Base-by-base conservation (phyloP, 2,888 invertebrate species). In the Trichogramma evanescens region DNA sequence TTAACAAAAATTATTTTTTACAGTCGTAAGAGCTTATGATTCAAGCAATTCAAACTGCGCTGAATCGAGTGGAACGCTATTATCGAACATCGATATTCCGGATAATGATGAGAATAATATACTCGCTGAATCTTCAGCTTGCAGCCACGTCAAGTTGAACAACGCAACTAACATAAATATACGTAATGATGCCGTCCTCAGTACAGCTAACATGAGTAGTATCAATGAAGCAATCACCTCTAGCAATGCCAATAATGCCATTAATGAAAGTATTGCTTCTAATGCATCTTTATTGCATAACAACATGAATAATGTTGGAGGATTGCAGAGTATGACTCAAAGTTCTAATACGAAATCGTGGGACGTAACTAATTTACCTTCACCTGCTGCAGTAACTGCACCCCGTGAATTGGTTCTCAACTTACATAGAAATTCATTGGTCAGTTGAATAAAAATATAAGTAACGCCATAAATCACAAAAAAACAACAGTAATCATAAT, bases 81-180 rank as follows among this genome's bases (percentile, higher is more conserved):
- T 26, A 26, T 26, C 26, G 2, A 26, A 26, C 26, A 26, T 26
- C 3, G 26, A 26, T 26, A 26, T 26, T 26, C 26, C 26, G 3
- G 26, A 26, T 26, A 26, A 26, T 2, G 26, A 26, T 26, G 26
- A 60, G 39, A 59, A 65, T 50, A 66, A 63, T 2, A 26, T 26
- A 61, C 40, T 43, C 2, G n/a, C 42, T 6, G 54, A 54, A 38
- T n/a, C 54, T 2, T 5, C 9, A 3, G n/a, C 39, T 40, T 38
- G 40, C 3, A 48, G 10, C 63, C 77, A 77, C 59, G 77, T 77
- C 63, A 77, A 77, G 58, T 69, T 78, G 60, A 78, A 78, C 60
- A 78, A 78, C 65, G 77, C 74, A 65, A 77, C 77, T 63, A 78
- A 78, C 65, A 78, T 78, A 64, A 77, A 76, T 66, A 78, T 78